A percentile compares a stretch with the other conserved stretches of the same genome.
phyloP scores from a whole-genome alignment of 2,888 invertebrate genomes.

The Microplitis deprimator region DNA sequence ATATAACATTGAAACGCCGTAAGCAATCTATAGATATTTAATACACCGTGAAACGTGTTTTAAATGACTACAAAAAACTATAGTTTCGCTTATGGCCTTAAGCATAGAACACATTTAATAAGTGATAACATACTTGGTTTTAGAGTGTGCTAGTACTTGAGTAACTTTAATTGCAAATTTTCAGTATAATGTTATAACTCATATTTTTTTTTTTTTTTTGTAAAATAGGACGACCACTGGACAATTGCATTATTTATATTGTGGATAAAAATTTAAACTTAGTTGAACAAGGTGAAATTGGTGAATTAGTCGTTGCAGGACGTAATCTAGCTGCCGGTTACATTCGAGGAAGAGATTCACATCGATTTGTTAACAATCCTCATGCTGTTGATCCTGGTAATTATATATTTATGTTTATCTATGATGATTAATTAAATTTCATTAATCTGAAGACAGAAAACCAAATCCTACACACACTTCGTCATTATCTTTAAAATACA shows the following conservation, averaged over 20 bases:
- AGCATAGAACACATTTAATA: too few species aligned
- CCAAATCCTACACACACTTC: too few species aligned
- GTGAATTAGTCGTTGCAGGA: constrained; percentile 88
- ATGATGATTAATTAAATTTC: too few species aligned
- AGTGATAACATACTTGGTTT: too few species aligned
- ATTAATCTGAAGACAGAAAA: too few species aligned
- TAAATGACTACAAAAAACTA: too few species aligned
- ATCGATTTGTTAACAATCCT: constrained; percentile 84
- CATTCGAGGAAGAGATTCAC: constrained; percentile 81
- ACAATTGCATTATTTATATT: constrained; percentile 86
- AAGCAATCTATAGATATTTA: too few species aligned
- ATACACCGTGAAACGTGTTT: too few species aligned
- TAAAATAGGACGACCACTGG: constrained; percentile 79
- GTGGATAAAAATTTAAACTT: constrained; percentile 83
- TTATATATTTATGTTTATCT: neutral
- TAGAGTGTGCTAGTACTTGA: neutral
- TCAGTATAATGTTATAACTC: neutral
- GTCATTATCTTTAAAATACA: too few species aligned
- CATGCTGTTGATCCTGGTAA: constrained; percentile 77
- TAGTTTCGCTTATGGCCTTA: too few species aligned
- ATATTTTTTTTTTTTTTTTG: constrained; percentile 34
- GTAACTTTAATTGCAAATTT: neutral
- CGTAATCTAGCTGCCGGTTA: constrained; percentile 86
- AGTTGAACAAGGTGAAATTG: constrained; percentile 81
- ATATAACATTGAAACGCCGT: too few species aligned